Base-by-base conservation (phyloP, 2,113 vertebrate genomes). In the Peromyscus leucopus region DNA sequence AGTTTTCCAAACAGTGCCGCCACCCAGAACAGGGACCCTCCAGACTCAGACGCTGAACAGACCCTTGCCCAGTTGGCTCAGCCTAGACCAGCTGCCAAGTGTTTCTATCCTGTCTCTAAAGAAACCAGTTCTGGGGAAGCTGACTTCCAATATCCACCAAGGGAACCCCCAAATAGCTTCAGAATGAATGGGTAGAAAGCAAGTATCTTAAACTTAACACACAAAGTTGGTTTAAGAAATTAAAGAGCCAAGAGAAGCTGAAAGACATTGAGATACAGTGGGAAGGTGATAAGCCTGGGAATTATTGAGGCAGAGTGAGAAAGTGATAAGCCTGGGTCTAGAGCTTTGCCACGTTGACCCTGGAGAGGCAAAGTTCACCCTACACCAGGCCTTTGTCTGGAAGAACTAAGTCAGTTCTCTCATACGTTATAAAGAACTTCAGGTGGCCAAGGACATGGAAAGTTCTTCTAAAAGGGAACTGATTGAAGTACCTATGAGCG, bases 21-120 rank as follows among this genome's bases (percentile, higher is more conserved):
- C 61, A 84, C 33, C 61, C 74, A 86, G 80, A 87, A 75, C 74
- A 76, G 79, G 48, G 86, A 75, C 67, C 39, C 83, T 16, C 89
- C 22, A 17, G 67, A 33, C 78, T 96, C 71, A 83, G 86, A 93
- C 24, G 48, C 5, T 0, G 3, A 28, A 13, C 24, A 76, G 67
- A 46, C 19, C 24, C 13, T 71, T 90, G 85, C 86, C 96, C 96
- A 91, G 61, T 17, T 71, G 94, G 82, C 83, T n/a, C 48, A 11
- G 78, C 28, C 57, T 22, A 36, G 57, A 36, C 71, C 76, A 46
- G 39, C 11, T 28, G 15, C 83, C 4, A 0, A n/a, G 42, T 8
- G 65, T 48, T 51, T 24, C 63, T 36, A 65, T 63, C 36, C 51
- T 67, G 22, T 28, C 31, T 61, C 48, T 57, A 80, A 55, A 2